phyloP scores from a whole-genome alignment of 2,113 vertebrate genomes.

The Ptilorrhoa leucosticta region DNA sequence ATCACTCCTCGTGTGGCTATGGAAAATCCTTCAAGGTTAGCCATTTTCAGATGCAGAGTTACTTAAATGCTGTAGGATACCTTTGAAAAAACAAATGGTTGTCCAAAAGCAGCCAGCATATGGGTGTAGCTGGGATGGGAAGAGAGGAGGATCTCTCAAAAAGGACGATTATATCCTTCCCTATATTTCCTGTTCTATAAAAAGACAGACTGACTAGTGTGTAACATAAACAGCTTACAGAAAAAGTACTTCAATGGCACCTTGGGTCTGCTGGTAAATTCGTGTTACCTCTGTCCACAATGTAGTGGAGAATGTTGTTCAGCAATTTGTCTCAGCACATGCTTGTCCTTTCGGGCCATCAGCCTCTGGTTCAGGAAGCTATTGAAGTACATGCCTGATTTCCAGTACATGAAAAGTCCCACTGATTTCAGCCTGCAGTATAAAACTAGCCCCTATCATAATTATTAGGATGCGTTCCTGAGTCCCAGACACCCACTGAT shows the following conservation, averaged over 20 bases:
- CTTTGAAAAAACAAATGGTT: background rate
- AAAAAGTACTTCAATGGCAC: background rate
- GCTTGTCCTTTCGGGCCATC: background rate
- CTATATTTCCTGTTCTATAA: background rate
- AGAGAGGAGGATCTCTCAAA: background rate
- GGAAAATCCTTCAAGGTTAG: slow-evolving; percentile 39
- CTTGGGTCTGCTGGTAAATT: background rate
- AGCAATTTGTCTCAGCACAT: background rate
- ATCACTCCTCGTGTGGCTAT: background rate
- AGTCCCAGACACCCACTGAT: background rate
- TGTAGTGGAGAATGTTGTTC: background rate
- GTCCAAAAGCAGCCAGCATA: background rate
- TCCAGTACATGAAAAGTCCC: background rate
- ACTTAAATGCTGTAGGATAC: background rate
- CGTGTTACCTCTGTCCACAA: background rate
- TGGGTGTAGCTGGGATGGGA: background rate
- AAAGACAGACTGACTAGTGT: background rate
- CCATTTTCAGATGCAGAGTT: background rate
- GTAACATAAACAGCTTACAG: background rate
- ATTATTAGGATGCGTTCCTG: background rate
- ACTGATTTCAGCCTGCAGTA: background rate
- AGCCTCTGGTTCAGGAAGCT: background rate
- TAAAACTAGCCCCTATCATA: background rate
- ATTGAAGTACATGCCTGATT: background rate
- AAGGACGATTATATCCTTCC: background rate